These are phyloP conservation scores for Hirtodrosophila confusa DNA, from an alignment of 2,888 invertebrate genomes.

Conservation along the genomic window DNA sequence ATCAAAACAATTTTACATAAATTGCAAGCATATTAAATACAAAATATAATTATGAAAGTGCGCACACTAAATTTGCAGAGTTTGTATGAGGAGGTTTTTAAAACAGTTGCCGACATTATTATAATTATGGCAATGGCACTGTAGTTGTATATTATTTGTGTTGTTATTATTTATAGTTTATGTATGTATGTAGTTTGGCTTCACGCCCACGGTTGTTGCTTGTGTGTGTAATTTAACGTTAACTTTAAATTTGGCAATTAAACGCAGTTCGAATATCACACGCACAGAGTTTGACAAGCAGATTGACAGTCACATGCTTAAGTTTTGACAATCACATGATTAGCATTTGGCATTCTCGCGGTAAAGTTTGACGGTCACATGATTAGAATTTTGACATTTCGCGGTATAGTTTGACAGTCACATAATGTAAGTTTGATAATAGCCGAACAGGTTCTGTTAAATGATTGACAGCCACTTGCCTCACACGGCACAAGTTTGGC, in stretches of 20 bases:
- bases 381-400: neutral
- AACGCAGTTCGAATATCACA: neutral
- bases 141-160: neutral
- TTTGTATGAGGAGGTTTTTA: neutral
- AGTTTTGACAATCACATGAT: conserved; percentile 3
- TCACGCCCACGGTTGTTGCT: conserved; percentile 11
- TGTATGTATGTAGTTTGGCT: conserved; percentile 17
- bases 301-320: neutral
- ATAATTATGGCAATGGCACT: conserved; percentile 29
- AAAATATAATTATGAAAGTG: conserved; percentile 42
- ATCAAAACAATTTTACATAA: conserved; percentile 48
- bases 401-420: neutral
- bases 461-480: too few relatives aligned
- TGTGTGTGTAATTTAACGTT: conserved; percentile 26
- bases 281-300: neutral
- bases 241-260: conserved; percentile 11
- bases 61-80: neutral
- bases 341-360: neutral
- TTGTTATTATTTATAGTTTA: neutral
- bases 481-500: too few relatives aligned
- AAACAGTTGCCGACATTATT: conserved; percentile 19
- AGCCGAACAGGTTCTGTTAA: too few relatives aligned
- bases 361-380: neutral
- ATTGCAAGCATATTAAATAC: conserved; percentile 38
- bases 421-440: neutral